Evolutionary conservation across 2,113 vertebrate species (phyloP), one percentile per base, ranked within the genome.

Genomic region (Archocentrus centrarchus): DNA sequence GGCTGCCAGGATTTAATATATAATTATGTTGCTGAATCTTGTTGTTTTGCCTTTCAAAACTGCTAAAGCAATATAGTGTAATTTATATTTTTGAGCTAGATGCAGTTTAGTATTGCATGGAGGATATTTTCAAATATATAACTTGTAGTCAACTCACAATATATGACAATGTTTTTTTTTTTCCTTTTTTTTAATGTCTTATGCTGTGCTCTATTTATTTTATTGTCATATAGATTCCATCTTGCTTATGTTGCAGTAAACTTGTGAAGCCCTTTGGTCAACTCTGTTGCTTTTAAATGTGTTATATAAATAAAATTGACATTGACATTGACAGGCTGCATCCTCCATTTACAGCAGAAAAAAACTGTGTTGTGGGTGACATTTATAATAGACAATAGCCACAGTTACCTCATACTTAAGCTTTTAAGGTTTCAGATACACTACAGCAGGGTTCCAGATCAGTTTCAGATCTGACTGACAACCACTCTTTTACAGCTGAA

Each of bases 1-100:
- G 4, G 32, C 55, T 75, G 79, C 55, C 58, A 75, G 47, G 73
- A 88, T 84, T 81, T 14, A 63, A 87, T 87, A 86, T 77, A 14
- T 66, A 77, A 66, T 63, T 22, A 18, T 50, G 58, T 53, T 20
- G 58, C 44, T 85, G 81, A 8, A 77, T 37, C 24, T 75, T 41
- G 55, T 30, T 32, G 62, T 53, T 73, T 81, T 32, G 62, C 41
- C 64, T 79, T 44, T 64, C 22, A 5, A 50, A 20, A 20, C 60
- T 27, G 59, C 3, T 37, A 79, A 59, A 11, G 50, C 32, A 39
- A n/a, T 7, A 22, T 73, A 11, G 32, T 11, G 61, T 37, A 37
- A 37, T 37, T 8, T 10, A 80, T 32, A 70, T 32, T 20, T 50
- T 64, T 81, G 14, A 53, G 17, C 61, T 14, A 27, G 18, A 70